Percentiles rank a stretch among this genome's conserved stretches.
Evolutionary conservation across 2,113 vertebrate species (phyloP).

Genomic region (Sapayoa aenigma): DNA sequence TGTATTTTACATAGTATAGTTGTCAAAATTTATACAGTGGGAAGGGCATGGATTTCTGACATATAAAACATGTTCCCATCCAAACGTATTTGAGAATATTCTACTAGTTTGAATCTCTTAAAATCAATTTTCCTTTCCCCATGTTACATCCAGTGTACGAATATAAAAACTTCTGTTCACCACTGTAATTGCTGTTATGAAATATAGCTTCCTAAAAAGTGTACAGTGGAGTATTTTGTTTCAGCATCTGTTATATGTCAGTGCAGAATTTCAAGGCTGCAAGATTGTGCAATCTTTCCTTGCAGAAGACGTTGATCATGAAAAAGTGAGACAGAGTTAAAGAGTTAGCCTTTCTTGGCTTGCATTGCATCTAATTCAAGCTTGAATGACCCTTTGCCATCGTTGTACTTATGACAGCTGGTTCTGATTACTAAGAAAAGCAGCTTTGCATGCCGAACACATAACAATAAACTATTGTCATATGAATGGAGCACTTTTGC

Average conservation of each 20-base stretch:
- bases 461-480: constrained; percentile 74
- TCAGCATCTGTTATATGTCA: constrained; percentile 71
- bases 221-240: constrained; percentile 59
- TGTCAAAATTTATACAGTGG: not conserved
- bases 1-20: not conserved
- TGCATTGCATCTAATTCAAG: constrained; percentile 63
- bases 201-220: constrained; percentile 72
- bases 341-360: constrained; percentile 68
- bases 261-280: constrained; percentile 54
- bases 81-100: not conserved
- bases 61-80: not conserved
- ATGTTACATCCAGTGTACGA: constrained; percentile 44
- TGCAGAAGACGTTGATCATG: constrained; percentile 72
- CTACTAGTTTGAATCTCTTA: constrained; percentile 54
- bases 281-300: constrained; percentile 55
- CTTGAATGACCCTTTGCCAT: constrained; percentile 68
- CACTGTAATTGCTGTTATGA: constrained; percentile 56
- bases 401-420: constrained; percentile 68
- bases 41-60: not conserved
- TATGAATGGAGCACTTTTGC: constrained; percentile 59
- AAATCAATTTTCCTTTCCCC: constrained; percentile 38
- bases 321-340: constrained; percentile 69
- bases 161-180: constrained; percentile 63
- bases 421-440: constrained; percentile 77
- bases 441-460: constrained; percentile 67